Conservation (phyloP, 2,888 invertebrate genomes). For the Tiphia femorata region DNA sequence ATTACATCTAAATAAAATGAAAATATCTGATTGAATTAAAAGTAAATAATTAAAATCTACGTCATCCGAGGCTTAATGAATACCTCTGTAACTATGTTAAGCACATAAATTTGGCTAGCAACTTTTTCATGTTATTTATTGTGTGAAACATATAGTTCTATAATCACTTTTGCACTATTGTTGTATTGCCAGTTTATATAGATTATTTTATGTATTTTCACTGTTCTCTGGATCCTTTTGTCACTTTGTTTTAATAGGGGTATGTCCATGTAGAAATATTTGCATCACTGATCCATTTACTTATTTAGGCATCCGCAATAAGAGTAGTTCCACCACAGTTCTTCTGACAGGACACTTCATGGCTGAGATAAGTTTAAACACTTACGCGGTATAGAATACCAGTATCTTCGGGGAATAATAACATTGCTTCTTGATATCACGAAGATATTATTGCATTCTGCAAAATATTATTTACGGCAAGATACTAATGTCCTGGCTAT, state of each 20-base stretch:
- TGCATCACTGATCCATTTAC: conserved; percentile 23
- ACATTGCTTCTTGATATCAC: conserved; percentile 30
- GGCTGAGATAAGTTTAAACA: conserved; percentile 22
- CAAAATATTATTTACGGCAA: conserved; percentile 32
- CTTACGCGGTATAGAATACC: conserved; percentile 26
- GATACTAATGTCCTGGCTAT: conserved; percentile 34
- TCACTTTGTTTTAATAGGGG: conserved; percentile 27
- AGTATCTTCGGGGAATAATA: conserved; percentile 30
- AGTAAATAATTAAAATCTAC: conserved; percentile 35
- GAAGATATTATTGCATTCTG: conserved; percentile 24
- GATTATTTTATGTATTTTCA: conserved; percentile 32
- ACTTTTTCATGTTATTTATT: conserved; percentile 39
- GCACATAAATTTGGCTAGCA: conserved; percentile 67
- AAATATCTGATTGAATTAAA: conserved; percentile 22
- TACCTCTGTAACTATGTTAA: conserved; percentile 67
- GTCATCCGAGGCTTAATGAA: conserved; percentile 57
- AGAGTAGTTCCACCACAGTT: conserved; percentile 33
- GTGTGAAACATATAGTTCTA: conserved; percentile 6
- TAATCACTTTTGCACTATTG: conserved; percentile 30
- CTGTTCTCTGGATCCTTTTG: conserved; percentile 35
- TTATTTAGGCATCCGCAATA: conserved; percentile 27
- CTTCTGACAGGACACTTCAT: conserved; percentile 38
- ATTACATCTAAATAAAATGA: conserved; percentile 26
- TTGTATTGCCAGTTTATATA: conserved; percentile 25
- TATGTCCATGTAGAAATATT: conserved; percentile 31